These are phyloP conservation scores for Saccopteryx leptura DNA, from an alignment of 2,113 vertebrate genomes.

Conservation along the genomic window DNA sequence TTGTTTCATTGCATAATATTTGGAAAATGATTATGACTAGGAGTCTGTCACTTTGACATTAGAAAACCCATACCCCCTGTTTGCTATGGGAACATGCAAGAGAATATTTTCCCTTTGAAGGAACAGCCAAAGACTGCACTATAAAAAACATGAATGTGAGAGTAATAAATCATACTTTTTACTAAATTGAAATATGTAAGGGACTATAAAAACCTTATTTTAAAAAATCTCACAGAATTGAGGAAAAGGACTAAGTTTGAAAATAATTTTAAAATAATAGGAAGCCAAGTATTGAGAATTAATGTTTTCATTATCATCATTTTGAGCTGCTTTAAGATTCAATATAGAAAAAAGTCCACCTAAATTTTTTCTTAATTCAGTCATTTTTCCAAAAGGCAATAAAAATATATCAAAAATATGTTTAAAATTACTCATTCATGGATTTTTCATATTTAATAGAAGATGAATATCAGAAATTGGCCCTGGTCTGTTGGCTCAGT, in stretches of 20 bases:
- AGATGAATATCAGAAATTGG: not conserved
- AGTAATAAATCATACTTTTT: not conserved
- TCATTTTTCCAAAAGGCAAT: not conserved
- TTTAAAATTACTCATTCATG: not conserved
- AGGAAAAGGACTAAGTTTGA: not conserved
- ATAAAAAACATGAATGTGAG: not conserved
- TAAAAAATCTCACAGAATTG: not conserved
- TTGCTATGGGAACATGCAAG: not conserved
- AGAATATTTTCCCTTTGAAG: slow-evolving; percentile 17
- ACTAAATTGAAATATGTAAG: slow-evolving; percentile 23
- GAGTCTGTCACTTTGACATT: slow-evolving; percentile 62
- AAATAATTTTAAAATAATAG: slow-evolving; percentile 4
- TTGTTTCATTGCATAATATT: slow-evolving; percentile 31
- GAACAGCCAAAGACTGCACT: not conserved
- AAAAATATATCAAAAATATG: not conserved
- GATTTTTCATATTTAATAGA: not conserved
- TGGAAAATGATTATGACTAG: slow-evolving; percentile 66
- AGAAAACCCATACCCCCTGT: slow-evolving; percentile 39
- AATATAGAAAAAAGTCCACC: not conserved
- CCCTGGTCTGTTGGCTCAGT: too few species aligned
- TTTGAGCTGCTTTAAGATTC: slow-evolving; percentile 15
- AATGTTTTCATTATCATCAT: slow-evolving; percentile 15
- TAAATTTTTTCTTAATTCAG: not conserved
- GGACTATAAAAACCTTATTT: not conserved
- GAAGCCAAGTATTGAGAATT: not conserved